These are phyloP conservation scores for Camelus dromedarius DNA, from an alignment of 2,113 vertebrate species.

Conservation along the genomic window DNA sequence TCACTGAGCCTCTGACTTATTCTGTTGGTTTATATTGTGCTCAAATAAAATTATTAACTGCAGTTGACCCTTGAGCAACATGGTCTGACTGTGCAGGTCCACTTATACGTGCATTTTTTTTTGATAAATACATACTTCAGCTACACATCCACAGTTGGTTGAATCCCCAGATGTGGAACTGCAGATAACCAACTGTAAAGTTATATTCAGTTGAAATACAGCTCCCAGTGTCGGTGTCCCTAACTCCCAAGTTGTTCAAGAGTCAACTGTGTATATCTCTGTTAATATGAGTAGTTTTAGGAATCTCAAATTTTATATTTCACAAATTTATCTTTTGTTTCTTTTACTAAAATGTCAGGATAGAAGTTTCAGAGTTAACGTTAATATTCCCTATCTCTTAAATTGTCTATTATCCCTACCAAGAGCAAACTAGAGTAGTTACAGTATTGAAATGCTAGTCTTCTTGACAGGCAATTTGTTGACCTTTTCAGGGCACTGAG, in stretches of 20 bases:
- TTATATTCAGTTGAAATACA: background rate
- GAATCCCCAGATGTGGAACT: background rate
- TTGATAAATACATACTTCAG: background rate
- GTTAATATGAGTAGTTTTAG: constrained; percentile 45
- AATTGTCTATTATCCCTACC: background rate
- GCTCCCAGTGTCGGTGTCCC: background rate
- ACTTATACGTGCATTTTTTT: background rate
- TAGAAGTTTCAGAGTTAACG: constrained; percentile 44
- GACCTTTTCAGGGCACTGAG: background rate
- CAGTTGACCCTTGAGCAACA: background rate
- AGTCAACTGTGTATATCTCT: background rate
- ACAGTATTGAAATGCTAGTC: constrained; percentile 25
- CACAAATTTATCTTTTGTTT: constrained; percentile 13
- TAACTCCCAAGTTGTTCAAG: background rate
- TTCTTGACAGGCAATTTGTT: background rate
- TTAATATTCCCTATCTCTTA: constrained; percentile 37
- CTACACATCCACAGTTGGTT: background rate
- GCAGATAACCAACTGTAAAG: background rate
- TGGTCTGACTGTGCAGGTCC: background rate
- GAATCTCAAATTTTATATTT: constrained; percentile 12
- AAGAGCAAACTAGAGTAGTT: background rate
- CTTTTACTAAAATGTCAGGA: background rate
- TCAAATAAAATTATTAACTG: background rate
- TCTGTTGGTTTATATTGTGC: constrained; percentile 7
- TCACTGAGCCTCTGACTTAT: background rate